Base-by-base conservation (phyloP, 2,113 vertebrate species). In the Excalfactoria chinensis region DNA sequence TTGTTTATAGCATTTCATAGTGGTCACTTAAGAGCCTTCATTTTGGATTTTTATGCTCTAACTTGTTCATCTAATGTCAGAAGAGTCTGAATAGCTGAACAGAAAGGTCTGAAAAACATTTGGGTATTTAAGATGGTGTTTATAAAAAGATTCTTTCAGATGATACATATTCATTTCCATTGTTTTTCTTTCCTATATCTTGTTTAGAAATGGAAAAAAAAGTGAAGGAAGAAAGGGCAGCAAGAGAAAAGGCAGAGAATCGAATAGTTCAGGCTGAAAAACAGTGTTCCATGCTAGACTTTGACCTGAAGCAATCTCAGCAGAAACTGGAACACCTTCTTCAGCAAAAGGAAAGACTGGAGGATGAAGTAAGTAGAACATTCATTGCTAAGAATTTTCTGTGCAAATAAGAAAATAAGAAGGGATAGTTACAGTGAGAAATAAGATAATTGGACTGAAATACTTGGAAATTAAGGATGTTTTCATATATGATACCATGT, bases 231-330 rank as follows among this genome's bases (percentile, higher is more conserved):
- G 99, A 99, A 93, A 98, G 98, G 30, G 98, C 98, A 82, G 98
- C 98, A 43, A 98, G 99, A 95, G 98, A 99, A 97, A 98, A 98
- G 86, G 99, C 98, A 25, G 99, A 99, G 97, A 98, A 98, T 96
- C 94, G 97, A 73, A 97, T 99, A 90, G 98, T 99, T 97, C 99
- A 99, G 95, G 98, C 98, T 84, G 99, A 99, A 97, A 99, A 99
- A 94, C 99, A 99, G 93, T 99, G 99, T 97, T 99, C 99, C 18
- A 99, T 99, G 99, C 96, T 99, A 71, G 99, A 99, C 93, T 99
- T 99, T 20, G 99, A 99, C 97, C 98, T 99, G 71, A 99, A 99
- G 93, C 99, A 99, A 90, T 99, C 98, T 48, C 98, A 99, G 93
- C 99, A 99, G 97, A 99, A 99, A 95, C 97, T 99, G 70, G 99